These are phyloP conservation scores for Seladonia tumulorum DNA, from an alignment of 2,888 invertebrate genomes.

Conservation along the genomic window DNA sequence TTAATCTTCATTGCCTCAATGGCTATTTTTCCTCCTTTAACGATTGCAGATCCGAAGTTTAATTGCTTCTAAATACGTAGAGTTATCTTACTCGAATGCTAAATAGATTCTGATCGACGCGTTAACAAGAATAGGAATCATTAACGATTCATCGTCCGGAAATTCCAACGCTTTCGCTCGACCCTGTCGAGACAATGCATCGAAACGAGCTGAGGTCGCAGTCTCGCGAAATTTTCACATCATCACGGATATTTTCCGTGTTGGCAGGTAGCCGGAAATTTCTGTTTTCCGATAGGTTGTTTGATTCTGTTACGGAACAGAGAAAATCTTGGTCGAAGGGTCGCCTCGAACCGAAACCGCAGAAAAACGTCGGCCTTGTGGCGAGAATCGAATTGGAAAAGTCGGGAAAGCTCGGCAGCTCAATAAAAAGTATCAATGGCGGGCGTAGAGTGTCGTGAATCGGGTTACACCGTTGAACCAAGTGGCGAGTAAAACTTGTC, in stretches of 20 bases:
- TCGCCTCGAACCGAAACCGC: constrained; percentile 16
- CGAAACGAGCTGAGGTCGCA: not conserved
- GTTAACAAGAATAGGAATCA: not conserved
- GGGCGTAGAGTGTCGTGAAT: constrained; percentile 70
- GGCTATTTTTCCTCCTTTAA: no score
- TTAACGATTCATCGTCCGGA: not conserved
- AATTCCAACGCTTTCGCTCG: constrained; percentile 11
- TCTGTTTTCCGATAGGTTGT: constrained; percentile 29
- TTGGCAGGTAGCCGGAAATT: constrained; percentile 29
- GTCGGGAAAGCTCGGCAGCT: constrained; percentile 48
- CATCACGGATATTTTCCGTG: not conserved
- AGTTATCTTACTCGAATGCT: not conserved
- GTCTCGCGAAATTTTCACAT: not conserved
- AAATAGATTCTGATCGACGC: not conserved
- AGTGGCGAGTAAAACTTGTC: constrained; percentile 66
- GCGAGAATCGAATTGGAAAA: constrained; percentile 65
- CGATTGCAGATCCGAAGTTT: no score
- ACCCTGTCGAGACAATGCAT: not conserved
- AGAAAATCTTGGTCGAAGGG: constrained; percentile 13
- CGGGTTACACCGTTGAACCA: constrained; percentile 57
- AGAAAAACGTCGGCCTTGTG: constrained; percentile 44
- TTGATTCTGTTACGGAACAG: constrained; percentile 41
- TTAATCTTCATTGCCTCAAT: no score
- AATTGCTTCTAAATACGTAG: not conserved
- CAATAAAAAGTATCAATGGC: constrained; percentile 62